Evolutionary conservation across 37 sponge, comb jelly and placozoan genomes (phyloP).

Genomic region (Theonella swinhoei): DNA sequence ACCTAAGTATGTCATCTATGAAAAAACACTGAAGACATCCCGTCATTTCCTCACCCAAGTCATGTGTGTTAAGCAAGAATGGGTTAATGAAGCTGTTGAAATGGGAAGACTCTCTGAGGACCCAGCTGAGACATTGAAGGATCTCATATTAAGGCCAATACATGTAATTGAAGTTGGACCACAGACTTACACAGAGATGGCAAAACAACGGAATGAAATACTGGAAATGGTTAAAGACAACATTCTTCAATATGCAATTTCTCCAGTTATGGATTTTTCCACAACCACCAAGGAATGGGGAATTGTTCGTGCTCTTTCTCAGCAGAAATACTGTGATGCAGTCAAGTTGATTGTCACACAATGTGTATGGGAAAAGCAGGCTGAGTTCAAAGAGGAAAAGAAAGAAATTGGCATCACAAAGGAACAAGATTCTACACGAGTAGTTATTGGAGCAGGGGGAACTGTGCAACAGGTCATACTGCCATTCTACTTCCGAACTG

Average conservation of each 20-base stretch:
- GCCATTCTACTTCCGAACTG: constrained; percentile 50
- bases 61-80: constrained; percentile 62
- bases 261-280: neutral
- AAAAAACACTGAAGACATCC: constrained; percentile 70
- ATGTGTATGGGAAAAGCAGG: neutral
- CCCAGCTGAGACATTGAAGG: constrained; percentile 15
- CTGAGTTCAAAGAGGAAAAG: constrained; percentile 7
- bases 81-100: constrained; percentile 67
- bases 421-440: constrained; percentile 36
- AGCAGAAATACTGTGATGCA: constrained; percentile 1
- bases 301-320: constrained; percentile 6
- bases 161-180: constrained; percentile 20
- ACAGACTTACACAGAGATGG: neutral
- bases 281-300: constrained; percentile 3
- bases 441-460: constrained; percentile 63
- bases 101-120: constrained; percentile 21
- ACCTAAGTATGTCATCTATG: constrained; percentile 59
- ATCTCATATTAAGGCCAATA: constrained; percentile 32
- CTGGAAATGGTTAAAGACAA: neutral
- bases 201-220: neutral
- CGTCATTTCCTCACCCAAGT: constrained; percentile 67
- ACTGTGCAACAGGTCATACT: constrained; percentile 48
- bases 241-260: too few relatives aligned
- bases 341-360: neutral
- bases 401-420: constrained; percentile 36